Conservation (phyloP, 2,113 vertebrate species). For the Cyrtonyx montezumae region DNA sequence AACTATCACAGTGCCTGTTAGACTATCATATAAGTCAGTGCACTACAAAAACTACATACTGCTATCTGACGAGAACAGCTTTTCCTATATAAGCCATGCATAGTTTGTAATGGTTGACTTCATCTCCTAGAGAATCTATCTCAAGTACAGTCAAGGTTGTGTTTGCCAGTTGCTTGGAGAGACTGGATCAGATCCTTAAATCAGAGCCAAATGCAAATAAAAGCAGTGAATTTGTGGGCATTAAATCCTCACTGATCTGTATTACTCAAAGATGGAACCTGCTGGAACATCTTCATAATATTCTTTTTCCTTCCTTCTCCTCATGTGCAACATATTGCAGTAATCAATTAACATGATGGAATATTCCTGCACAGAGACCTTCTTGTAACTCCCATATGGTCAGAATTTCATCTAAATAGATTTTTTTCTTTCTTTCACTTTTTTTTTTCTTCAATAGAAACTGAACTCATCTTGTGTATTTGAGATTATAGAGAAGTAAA, state of each 20-base stretch:
- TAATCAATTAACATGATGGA: constrained; percentile 67
- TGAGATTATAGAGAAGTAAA: not conserved
- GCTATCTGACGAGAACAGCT: not conserved
- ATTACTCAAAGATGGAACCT: constrained; percentile 16
- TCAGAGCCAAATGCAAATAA: constrained; percentile 41
- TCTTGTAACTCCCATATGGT: constrained; percentile 58
- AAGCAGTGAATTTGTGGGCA: constrained; percentile 37
- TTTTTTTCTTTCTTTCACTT: not conserved
- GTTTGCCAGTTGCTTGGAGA: constrained; percentile 2
- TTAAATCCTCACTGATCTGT: constrained; percentile 34
- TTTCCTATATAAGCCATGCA: not conserved
- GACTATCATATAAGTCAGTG: not conserved
- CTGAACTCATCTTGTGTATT: not conserved
- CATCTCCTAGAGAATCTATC: not conserved
- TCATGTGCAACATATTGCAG: constrained; percentile 56
- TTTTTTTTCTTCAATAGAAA: not conserved
- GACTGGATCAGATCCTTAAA: constrained; percentile 30
- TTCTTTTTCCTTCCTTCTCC: constrained; percentile 49
- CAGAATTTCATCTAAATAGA: constrained; percentile 45
- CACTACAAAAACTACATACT: not conserved
- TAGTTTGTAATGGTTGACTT: not conserved
- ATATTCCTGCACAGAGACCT: constrained; percentile 40
- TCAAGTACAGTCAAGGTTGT: constrained; percentile 35
- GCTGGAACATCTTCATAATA: constrained; percentile 52
- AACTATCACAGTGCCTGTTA: not conserved